These are phyloP conservation scores for Eueides isabella DNA, from an alignment of 1,140 invertebrate genomes.

Conservation along the genomic window DNA sequence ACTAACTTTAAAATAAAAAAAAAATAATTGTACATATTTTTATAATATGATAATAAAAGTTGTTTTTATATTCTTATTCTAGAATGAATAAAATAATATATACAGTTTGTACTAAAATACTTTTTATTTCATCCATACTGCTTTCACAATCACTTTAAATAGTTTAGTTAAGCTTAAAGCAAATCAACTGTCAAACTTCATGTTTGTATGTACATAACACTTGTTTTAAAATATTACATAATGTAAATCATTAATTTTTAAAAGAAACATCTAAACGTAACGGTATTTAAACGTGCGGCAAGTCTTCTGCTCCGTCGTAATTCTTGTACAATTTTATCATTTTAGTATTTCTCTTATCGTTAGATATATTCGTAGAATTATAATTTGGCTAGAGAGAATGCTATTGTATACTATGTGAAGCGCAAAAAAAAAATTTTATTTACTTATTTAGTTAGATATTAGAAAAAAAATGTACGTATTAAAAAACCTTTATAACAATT, in stretches of 20 bases:
- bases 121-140: slow-evolving; percentile 30
- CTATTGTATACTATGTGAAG: too few species aligned
- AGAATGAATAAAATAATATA: slow-evolving; percentile 23
- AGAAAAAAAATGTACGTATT: too few species aligned
- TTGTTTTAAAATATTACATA: neutral
- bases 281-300: too few species aligned
- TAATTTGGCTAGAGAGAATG: too few species aligned
- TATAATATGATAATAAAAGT: neutral
- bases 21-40: neutral
- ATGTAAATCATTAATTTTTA: neutral
- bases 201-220: neutral
- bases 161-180: neutral
- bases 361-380: too few species aligned
- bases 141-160: neutral
- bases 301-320: too few species aligned
- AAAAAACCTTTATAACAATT: neutral
- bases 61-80: neutral
- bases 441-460: too few species aligned
- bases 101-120: slow-evolving; percentile 23
- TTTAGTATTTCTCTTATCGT: too few species aligned
- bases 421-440: too few species aligned
- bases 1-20: slow-evolving; percentile 15
- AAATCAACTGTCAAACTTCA: neutral
- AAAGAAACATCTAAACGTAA: too few species aligned
- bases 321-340: too few species aligned